These are phyloP conservation scores for Muscicapa striata DNA, from an alignment of 2,797 vertebrate genomes.

Conservation along the genomic window DNA sequence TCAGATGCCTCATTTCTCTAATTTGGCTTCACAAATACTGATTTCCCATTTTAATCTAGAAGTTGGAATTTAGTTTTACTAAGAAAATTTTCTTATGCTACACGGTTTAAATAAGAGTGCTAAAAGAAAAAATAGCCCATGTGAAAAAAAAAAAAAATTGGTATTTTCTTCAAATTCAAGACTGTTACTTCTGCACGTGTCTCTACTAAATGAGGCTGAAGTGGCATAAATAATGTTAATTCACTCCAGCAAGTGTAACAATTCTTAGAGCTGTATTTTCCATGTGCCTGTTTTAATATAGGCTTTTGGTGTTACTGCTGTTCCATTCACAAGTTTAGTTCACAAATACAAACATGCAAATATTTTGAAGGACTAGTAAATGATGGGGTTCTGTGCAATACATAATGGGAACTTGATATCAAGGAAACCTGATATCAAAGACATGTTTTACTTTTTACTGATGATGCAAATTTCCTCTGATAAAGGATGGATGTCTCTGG, in stretches of 20 bases:
- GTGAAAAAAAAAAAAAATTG: neutral
- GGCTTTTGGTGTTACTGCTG: neutral
- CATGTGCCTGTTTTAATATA: neutral
- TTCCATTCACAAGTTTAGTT: neutral
- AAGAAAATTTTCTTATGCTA: neutral
- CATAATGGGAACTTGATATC: neutral
- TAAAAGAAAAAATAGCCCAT: neutral
- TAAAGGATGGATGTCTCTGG: neutral
- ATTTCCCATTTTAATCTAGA: neutral
- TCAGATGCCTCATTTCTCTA: neutral
- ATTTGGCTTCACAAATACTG: neutral
- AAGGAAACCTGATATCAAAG: neutral
- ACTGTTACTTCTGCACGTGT: accelerated
- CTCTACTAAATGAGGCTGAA: neutral
- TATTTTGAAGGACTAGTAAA: neutral
- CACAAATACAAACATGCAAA: neutral
- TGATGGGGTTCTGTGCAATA: neutral
- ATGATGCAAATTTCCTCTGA: neutral
- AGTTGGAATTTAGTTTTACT: neutral
- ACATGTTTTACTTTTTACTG: neutral
- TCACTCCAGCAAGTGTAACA: neutral
- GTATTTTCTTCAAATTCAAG: neutral
- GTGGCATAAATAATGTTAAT: neutral
- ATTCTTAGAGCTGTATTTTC: neutral
- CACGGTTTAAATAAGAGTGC: neutral